phyloP scores from a whole-genome alignment of 2,888 invertebrate species.

The Lissocephala sabroskyi region DNA sequence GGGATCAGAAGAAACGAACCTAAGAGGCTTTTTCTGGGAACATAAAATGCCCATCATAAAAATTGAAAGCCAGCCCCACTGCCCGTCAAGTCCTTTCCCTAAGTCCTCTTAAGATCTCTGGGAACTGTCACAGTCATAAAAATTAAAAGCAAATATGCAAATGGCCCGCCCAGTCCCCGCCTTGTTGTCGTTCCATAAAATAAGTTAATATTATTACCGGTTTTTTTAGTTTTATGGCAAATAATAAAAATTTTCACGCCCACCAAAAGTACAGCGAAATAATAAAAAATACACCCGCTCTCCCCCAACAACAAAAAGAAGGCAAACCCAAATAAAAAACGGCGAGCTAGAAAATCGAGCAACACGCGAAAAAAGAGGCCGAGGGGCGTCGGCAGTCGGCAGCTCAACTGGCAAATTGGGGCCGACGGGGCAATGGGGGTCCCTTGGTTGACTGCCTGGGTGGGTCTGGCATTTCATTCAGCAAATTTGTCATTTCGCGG shows the following conservation, averaged over 20 bases:
- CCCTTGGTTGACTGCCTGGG: too few species aligned
- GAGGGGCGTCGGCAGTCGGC: too few species aligned
- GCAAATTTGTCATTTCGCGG: constrained; percentile 12
- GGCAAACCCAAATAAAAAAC: background rate
- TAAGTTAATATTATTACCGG: constrained; percentile 61
- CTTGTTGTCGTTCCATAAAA: constrained; percentile 15
- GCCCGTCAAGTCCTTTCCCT: too few species aligned
- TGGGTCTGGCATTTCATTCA: constrained; percentile 6
- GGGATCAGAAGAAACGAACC: background rate
- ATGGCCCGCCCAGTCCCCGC: constrained; percentile 13
- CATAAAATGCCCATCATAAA: constrained; percentile 1
- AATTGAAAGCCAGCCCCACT: too few species aligned
- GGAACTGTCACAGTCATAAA: background rate
- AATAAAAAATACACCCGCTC: background rate
- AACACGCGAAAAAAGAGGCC: too few species aligned
- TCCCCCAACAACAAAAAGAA: constrained; percentile 9
- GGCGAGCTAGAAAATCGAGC: too few species aligned
- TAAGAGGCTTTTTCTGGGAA: constrained; percentile 5
- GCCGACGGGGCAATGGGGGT: too few species aligned
- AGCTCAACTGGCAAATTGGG: too few species aligned
- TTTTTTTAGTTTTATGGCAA: constrained; percentile 59
- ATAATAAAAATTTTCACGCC: constrained; percentile 63
- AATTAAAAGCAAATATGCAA: constrained; percentile 44
- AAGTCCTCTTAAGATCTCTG: too few species aligned
- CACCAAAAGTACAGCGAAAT: constrained; percentile 43